Evolutionary conservation across 2,888 invertebrate genomes (phyloP).

Genomic region (Drosophila paramelanica): DNA sequence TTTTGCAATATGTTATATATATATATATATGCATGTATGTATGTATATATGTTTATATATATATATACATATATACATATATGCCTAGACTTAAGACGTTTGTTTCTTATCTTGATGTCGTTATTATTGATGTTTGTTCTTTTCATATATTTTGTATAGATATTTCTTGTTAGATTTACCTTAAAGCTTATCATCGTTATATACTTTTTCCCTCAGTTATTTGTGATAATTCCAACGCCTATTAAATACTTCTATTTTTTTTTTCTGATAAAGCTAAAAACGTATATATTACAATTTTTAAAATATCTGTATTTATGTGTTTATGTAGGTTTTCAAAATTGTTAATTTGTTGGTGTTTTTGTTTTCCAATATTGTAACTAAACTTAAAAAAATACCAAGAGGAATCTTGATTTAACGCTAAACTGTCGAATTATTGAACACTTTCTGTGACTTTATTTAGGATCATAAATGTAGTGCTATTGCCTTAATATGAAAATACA

Average conservation of each 20-base stretch:
- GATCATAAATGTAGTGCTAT: slow-evolving; percentile 31
- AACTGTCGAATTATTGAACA: slow-evolving; percentile 64
- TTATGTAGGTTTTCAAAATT: slow-evolving; percentile 8
- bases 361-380: slow-evolving; percentile 14
- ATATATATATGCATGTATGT: slow-evolving; percentile 56
- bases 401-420: slow-evolving; percentile 7
- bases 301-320: slow-evolving; percentile 14
- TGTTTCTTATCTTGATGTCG: slow-evolving; percentile 54
- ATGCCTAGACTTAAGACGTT: slow-evolving; percentile 61
- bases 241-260: slow-evolving; percentile 12
- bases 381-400: slow-evolving; percentile 14
- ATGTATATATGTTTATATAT: slow-evolving; percentile 24
- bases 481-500: slow-evolving; percentile 24
- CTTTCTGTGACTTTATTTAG: slow-evolving; percentile 70
- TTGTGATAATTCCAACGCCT: slow-evolving; percentile 27
- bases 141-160: slow-evolving; percentile 42
- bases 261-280: slow-evolving; percentile 41
- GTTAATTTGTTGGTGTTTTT: slow-evolving; percentile 39
- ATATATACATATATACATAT: slow-evolving; percentile 50
- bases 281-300: slow-evolving; percentile 14
- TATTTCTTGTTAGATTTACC: slow-evolving; percentile 55
- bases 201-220: slow-evolving; percentile 36
- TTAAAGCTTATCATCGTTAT: slow-evolving; percentile 60
- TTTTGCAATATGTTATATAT: slow-evolving; percentile 72
- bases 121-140: slow-evolving; percentile 34